phyloP scores from a whole-genome alignment of 2,797 vertebrate genomes.

The Periophthalmus magnuspinnatus region DNA sequence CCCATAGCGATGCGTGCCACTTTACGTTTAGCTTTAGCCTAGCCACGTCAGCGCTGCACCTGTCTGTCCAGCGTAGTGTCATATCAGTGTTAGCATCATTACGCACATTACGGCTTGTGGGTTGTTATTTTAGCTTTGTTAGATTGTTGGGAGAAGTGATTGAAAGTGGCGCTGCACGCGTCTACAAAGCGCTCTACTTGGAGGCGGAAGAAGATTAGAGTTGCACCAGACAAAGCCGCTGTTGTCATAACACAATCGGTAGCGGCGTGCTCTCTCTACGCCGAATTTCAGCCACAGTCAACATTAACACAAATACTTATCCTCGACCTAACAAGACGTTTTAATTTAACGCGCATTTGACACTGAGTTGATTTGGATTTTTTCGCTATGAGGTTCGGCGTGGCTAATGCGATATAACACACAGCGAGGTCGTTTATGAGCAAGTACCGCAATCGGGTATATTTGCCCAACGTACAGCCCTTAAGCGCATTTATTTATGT shows the following conservation, averaged over 20 bases:
- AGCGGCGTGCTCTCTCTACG: neutral
- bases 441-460: slow-evolving; percentile 3
- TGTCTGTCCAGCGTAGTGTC: too few relatives aligned
- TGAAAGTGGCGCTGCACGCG: slow-evolving; percentile 2
- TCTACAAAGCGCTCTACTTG: neutral
- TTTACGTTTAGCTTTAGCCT: slow-evolving; percentile 3
- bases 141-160: neutral
- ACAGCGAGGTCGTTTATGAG: slow-evolving; percentile 6
- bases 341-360: too few relatives aligned
- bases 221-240: slow-evolving; percentile 12
- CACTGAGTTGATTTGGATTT: neutral
- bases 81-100: too few relatives aligned
- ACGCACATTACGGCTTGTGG: neutral
- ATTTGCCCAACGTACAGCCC: neutral
- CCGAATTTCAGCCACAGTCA: neutral
- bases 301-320: neutral
- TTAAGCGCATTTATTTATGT: slow-evolving; percentile 3
- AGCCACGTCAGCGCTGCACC: slow-evolving; percentile 1
- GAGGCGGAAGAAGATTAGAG: slow-evolving; percentile 15
- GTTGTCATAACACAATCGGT: slow-evolving; percentile 8
- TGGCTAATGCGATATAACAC: slow-evolving; percentile 6
- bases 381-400: neutral
- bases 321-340: too few relatives aligned
- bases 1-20: slow-evolving; percentile 4
- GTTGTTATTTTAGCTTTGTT: too few relatives aligned